These are phyloP conservation scores for Cephus nigrinus DNA, from an alignment of 2,888 invertebrate genomes.

Conservation along the genomic window DNA sequence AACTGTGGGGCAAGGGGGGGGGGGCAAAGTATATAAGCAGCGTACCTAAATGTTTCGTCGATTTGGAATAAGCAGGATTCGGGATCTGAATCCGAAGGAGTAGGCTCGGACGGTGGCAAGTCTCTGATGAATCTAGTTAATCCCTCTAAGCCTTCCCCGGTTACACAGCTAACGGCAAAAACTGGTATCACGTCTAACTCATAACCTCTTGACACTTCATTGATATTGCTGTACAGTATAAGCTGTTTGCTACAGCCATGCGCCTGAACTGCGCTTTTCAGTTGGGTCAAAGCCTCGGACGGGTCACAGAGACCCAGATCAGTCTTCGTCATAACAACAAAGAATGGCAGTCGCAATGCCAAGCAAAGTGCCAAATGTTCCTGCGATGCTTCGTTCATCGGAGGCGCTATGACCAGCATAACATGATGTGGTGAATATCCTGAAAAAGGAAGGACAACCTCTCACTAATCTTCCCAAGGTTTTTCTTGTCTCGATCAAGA, in stretches of 20 bases:
- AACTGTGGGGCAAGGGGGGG: background rate
- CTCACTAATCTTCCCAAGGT: background rate
- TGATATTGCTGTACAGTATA: slow-evolving; percentile 45
- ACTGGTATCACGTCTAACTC: slow-evolving; percentile 74
- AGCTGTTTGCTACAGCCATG: slow-evolving; percentile 58
- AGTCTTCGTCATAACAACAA: slow-evolving; percentile 93
- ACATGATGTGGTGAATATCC: slow-evolving; percentile 94
- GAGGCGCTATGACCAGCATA: slow-evolving; percentile 75
- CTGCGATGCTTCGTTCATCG: slow-evolving; percentile 67
- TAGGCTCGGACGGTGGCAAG: slow-evolving; percentile 68
- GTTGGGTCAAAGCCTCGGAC: slow-evolving; percentile 52
- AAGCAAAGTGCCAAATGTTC: slow-evolving; percentile 90
- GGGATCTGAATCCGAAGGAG: slow-evolving; percentile 53
- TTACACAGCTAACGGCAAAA: slow-evolving; percentile 91
- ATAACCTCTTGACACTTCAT: slow-evolving; percentile 39
- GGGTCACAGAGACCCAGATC: slow-evolving; percentile 76
- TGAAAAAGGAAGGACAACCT: slow-evolving; percentile 21
- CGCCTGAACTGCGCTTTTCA: slow-evolving; percentile 51
- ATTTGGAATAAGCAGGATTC: slow-evolving; percentile 80
- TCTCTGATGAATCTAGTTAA: slow-evolving; percentile 89
- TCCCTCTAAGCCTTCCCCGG: slow-evolving; percentile 84
- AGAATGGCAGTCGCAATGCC: slow-evolving; percentile 88
- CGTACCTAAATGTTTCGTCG: slow-evolving; percentile 84
- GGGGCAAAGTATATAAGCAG: background rate
- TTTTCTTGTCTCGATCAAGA: background rate